Conservation (phyloP, 2,797 vertebrate genomes). For the Pitangus sulphuratus region DNA sequence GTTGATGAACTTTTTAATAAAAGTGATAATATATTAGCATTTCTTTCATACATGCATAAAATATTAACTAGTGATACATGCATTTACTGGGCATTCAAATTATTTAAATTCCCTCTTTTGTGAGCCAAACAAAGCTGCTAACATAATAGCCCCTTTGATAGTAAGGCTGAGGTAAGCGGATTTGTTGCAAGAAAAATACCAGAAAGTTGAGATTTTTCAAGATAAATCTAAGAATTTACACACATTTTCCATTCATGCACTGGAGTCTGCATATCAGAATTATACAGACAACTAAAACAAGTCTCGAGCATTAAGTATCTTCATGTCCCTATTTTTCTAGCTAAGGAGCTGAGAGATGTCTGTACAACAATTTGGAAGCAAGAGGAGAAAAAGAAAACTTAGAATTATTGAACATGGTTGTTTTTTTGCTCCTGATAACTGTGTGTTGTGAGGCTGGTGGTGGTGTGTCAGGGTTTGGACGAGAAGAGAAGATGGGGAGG, state of each 20-base stretch:
- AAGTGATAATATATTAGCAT: background rate
- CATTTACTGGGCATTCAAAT: background rate
- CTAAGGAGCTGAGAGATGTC: background rate
- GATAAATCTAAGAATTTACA: background rate
- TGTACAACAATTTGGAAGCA: background rate
- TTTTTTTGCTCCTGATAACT: background rate
- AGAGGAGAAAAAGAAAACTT: background rate
- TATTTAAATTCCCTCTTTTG: background rate
- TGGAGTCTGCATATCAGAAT: background rate
- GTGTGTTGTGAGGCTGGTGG: background rate
- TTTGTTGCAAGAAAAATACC: background rate
- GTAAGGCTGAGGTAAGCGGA: background rate
- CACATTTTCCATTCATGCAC: background rate
- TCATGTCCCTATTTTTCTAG: background rate
- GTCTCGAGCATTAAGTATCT: background rate
- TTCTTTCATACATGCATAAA: background rate
- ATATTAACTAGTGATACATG: background rate
- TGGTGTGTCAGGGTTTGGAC: background rate
- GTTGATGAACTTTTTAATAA: background rate
- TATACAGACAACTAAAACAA: background rate
- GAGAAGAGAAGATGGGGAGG: background rate
- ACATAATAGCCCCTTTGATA: background rate
- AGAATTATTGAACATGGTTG: background rate
- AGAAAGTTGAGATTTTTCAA: background rate
- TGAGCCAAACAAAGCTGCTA: background rate